Conservation (phyloP, 2,888 invertebrate genomes). For the Odontocerum albicorne region DNA sequence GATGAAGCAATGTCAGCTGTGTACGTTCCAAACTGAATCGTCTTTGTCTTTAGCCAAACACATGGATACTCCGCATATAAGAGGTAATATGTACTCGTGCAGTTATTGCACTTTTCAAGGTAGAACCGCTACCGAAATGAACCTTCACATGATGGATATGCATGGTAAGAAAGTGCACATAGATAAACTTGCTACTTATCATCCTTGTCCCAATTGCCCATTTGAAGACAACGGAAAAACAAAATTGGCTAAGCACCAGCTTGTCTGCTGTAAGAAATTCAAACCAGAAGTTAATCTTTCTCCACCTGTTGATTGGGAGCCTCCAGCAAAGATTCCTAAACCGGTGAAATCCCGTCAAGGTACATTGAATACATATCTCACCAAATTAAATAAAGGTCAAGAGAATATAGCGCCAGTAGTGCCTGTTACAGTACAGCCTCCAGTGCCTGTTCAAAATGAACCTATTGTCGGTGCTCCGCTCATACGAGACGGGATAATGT, state of each 20-base stretch:
- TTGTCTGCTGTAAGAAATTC: conserved; percentile 87
- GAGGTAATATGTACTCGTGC: conserved; percentile 81
- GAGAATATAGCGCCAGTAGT: no score
- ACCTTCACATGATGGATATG: conserved; percentile 89
- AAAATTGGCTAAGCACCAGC: conserved; percentile 83
- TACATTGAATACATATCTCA: background rate
- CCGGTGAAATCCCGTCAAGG: conserved; percentile 22
- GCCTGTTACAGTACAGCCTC: background rate
- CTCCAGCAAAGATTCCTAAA: conserved; percentile 78
- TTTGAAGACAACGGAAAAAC: conserved; percentile 94
- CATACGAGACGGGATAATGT: background rate
- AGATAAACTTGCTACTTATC: conserved; percentile 82
- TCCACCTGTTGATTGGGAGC: conserved; percentile 89
- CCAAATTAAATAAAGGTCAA: background rate
- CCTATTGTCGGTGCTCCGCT: background rate
- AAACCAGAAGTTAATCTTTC: conserved; percentile 83
- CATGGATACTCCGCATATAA: conserved; percentile 89
- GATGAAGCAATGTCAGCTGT: conserved; percentile 83
- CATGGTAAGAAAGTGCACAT: conserved; percentile 83
- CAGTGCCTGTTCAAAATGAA: background rate
- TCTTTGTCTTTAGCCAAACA: conserved; percentile 81
- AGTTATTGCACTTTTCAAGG: conserved; percentile 82
- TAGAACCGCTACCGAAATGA: conserved; percentile 84
- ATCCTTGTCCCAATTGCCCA: conserved; percentile 91
- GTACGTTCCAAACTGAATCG: conserved; percentile 89